phyloP scores from a whole-genome alignment of 2,888 invertebrate genomes.

The Myathropa florea region DNA sequence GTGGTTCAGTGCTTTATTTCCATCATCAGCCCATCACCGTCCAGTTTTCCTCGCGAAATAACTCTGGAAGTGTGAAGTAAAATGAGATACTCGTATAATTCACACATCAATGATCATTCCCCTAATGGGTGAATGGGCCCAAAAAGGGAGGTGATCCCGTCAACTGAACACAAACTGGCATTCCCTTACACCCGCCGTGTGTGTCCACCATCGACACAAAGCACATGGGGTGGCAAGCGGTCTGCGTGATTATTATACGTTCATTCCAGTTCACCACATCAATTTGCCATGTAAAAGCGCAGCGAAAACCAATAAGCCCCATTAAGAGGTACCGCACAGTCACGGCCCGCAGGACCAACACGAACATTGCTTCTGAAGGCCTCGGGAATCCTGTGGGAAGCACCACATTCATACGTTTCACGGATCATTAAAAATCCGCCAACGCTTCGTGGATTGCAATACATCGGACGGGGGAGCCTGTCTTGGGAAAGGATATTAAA shows the following conservation, averaged over 20 bases:
- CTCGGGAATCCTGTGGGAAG: too few species aligned
- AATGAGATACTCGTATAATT: too few species aligned
- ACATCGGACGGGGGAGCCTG: neutral
- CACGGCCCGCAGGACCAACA: too few species aligned
- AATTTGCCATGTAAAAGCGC: constrained; percentile 6
- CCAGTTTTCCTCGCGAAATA: too few species aligned
- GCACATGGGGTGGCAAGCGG: constrained; percentile 23
- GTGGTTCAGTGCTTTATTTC: too few species aligned
- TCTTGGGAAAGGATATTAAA: too few species aligned
- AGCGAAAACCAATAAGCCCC: constrained; percentile 5
- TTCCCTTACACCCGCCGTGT: too few species aligned
- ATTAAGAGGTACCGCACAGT: too few species aligned
- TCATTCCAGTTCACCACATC: constrained; percentile 14
- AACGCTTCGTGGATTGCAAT: neutral
- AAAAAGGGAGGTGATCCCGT: neutral
- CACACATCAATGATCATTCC: neutral
- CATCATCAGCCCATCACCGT: too few species aligned
- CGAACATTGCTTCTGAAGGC: too few species aligned
- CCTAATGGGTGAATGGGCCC: neutral
- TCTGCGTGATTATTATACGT: constrained; percentile 47
- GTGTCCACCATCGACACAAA: constrained; percentile 8
- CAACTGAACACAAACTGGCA: neutral
- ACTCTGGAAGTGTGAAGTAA: too few species aligned
- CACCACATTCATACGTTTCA: too few species aligned
- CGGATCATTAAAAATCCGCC: neutral